Conservation (phyloP, 2,888 invertebrate genomes). For the Autographa pulchrina region DNA sequence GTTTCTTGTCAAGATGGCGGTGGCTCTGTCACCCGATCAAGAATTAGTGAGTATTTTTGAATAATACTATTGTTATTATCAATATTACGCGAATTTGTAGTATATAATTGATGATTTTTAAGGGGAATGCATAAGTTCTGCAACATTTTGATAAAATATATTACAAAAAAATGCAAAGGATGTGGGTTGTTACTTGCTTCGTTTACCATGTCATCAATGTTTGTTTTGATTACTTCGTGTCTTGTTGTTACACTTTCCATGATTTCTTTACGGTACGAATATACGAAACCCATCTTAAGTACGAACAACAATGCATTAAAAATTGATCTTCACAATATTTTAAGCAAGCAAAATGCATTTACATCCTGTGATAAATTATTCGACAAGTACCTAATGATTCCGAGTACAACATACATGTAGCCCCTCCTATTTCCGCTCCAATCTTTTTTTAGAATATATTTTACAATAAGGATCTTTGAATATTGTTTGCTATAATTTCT, state of each 20-base stretch:
- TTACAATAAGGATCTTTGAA: slow-evolving; percentile 7
- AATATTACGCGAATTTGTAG: background rate
- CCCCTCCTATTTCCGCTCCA: slow-evolving; percentile 66
- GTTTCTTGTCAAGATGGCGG: slow-evolving; percentile 89
- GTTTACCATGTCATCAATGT: slow-evolving; percentile 87
- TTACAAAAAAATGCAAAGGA: slow-evolving; percentile 42
- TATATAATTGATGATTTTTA: background rate
- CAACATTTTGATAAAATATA: slow-evolving; percentile 11
- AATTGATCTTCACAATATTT: background rate
- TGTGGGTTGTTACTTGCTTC: slow-evolving; percentile 69
- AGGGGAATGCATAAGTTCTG: background rate
- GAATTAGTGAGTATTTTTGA: slow-evolving; percentile 91
- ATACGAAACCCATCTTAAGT: background rate
- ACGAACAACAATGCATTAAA: background rate
- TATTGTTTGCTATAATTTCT: background rate
- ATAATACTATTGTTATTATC: slow-evolving; percentile 34
- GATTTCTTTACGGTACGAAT: slow-evolving; percentile 26
- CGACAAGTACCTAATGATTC: slow-evolving; percentile 30
- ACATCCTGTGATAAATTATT: slow-evolving; percentile 47
- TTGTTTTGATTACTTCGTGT: slow-evolving; percentile 84
- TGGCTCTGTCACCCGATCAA: slow-evolving; percentile 93
- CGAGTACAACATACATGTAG: slow-evolving; percentile 39
- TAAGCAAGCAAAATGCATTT: slow-evolving; percentile 22
- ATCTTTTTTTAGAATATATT: slow-evolving; percentile 50
- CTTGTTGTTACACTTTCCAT: slow-evolving; percentile 48